Conservation (phyloP, 2,113 vertebrate species). For the Machaerirhynchus nigripectus region DNA sequence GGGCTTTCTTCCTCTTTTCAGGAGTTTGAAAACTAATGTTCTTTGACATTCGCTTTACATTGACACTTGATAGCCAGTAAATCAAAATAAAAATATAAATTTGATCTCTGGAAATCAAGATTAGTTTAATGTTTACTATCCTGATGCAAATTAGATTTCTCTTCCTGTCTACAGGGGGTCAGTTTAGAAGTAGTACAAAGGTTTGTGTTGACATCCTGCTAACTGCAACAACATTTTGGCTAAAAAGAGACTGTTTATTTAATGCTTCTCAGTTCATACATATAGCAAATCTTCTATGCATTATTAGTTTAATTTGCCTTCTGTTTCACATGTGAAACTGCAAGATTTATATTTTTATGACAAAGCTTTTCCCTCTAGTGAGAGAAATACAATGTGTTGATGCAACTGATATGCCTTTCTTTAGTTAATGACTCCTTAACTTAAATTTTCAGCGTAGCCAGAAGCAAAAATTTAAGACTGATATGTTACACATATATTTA, state of each 20-base stretch:
- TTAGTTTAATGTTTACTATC: constrained; percentile 21
- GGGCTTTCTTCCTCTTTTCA: constrained; percentile 7
- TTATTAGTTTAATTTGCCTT: background rate
- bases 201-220: background rate
- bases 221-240: constrained; percentile 7
- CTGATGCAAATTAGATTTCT: constrained; percentile 26
- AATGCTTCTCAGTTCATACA: background rate
- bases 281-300: background rate
- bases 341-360: background rate
- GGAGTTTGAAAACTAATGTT: constrained; percentile 12
- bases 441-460: background rate
- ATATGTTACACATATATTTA: background rate
- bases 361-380: background rate
- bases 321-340: background rate
- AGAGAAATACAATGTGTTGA: background rate
- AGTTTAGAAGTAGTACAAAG: background rate
- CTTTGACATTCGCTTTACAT: constrained; percentile 15
- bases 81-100: constrained; percentile 45
- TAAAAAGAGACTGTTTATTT: background rate
- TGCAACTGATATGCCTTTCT: background rate
- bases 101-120: constrained; percentile 37
- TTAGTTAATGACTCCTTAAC: background rate
- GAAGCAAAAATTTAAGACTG: background rate
- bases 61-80: constrained; percentile 26
- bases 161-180: constrained; percentile 20